Percentiles rank a stretch among this genome's conserved stretches.
Evolutionary conservation across 2,797 vertebrate species (phyloP).

Genomic region (Ambastaia sidthimunki): DNA sequence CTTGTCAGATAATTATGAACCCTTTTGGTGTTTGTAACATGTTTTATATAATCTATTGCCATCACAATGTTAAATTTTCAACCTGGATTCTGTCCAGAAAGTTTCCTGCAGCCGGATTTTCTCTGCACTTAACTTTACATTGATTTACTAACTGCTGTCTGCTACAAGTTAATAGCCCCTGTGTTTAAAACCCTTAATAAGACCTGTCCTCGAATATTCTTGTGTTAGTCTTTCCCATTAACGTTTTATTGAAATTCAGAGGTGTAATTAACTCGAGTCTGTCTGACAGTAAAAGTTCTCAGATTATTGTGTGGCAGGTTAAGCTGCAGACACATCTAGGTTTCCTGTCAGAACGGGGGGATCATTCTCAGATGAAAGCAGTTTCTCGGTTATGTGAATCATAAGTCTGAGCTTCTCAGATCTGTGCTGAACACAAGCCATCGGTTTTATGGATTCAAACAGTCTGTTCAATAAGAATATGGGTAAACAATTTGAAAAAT

Average conservation of each 20-base stretch:
- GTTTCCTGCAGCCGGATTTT: no score
- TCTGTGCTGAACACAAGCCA: slow-evolving; percentile 21
- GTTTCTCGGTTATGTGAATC: slow-evolving; percentile 2
- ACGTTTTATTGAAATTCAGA: neutral
- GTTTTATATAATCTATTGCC: no score
- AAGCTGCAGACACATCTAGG: slow-evolving; percentile 14
- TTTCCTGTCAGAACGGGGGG: neutral
- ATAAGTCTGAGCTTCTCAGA: slow-evolving; percentile 5
- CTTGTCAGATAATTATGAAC: no score
- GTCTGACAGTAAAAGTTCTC: neutral
- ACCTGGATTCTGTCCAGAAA: no score
- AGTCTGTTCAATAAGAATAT: slow-evolving; percentile 11
- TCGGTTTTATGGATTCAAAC: slow-evolving; percentile 14
- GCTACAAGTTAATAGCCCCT: slow-evolving; percentile 6
- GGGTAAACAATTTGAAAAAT: slow-evolving; percentile 50
- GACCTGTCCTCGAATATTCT: neutral
- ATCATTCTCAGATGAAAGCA: no score
- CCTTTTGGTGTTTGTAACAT: no score
- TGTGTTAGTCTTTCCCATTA: neutral
- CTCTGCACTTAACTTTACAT: no score
- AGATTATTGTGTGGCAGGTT: neutral
- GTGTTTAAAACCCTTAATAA: neutral
- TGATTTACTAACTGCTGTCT: neutral
- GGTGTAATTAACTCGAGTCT: neutral
- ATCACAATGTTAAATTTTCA: no score